Conservation (phyloP, 2,113 vertebrate species). For the Limanda limanda region DNA sequence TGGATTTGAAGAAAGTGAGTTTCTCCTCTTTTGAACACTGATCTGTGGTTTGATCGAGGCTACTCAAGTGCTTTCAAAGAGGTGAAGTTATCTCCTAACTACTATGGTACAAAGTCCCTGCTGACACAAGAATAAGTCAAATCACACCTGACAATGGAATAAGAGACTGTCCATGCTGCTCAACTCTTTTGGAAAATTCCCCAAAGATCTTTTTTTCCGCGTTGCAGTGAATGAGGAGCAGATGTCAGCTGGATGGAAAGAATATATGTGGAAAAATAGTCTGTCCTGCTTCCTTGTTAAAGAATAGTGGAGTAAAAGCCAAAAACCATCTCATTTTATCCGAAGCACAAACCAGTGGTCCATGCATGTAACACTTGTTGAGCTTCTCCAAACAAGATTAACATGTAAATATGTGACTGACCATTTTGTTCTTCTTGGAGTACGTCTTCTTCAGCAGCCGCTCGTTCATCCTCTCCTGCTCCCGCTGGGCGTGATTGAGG, state of each 20-base stretch:
- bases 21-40: slow-evolving; percentile 7
- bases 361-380: background rate
- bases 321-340: background rate
- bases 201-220: background rate
- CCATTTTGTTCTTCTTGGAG: slow-evolving; percentile 92
- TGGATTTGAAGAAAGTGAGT: slow-evolving; percentile 9
- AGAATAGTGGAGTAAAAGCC: background rate
- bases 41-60: slow-evolving; percentile 5
- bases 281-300: background rate
- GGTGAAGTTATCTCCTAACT: slow-evolving; percentile 9
- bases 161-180: background rate
- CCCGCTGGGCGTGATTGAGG: slow-evolving; percentile 86
- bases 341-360: background rate
- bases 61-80: slow-evolving; percentile 1
- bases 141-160: slow-evolving; percentile 7
- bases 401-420: slow-evolving; percentile 71
- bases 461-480: slow-evolving; percentile 89
- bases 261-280: background rate
- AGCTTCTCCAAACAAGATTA: background rate
- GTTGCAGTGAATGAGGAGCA: background rate
- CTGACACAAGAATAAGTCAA: slow-evolving; percentile 13
- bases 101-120: slow-evolving; percentile 22
- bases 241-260: background rate
- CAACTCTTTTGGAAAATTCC: background rate
- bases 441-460: slow-evolving; percentile 91